phyloP scores from a whole-genome alignment of 2,888 invertebrate species.

The Plusia festucae region DNA sequence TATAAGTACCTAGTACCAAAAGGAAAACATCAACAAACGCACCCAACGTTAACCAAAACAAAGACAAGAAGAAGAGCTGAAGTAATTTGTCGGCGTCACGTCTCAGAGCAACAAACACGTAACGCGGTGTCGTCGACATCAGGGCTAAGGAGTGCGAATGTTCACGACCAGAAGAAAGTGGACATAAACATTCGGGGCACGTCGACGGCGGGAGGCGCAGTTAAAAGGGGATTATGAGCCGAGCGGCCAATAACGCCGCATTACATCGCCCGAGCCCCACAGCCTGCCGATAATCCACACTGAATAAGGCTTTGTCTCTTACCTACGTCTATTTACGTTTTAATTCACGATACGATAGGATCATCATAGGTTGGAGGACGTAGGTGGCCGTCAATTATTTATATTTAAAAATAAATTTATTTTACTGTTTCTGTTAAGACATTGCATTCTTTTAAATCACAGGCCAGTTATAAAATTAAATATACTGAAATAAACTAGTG shows the following conservation, averaged over 20 bases:
- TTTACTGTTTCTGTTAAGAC: background rate
- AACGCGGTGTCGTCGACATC: conserved; percentile 66
- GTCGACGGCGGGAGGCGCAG: conserved; percentile 78
- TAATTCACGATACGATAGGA: conserved; percentile 13
- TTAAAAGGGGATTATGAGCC: conserved; percentile 88
- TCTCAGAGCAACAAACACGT: conserved; percentile 38
- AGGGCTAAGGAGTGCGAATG: conserved; percentile 80
- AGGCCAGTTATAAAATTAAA: background rate
- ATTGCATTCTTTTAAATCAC: background rate
- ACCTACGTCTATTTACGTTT: conserved; percentile 43
- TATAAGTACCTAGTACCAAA: too few species aligned
- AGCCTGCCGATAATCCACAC: conserved; percentile 73
- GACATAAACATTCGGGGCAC: conserved; percentile 79
- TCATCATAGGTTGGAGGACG: conserved; percentile 3
- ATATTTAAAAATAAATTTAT: background rate
- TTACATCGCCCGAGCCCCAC: conserved; percentile 65
- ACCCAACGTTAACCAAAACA: background rate
- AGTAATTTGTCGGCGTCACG: conserved; percentile 33
- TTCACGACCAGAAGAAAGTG: conserved; percentile 74
- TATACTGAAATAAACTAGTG: background rate
- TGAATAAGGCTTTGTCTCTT: conserved; percentile 71
- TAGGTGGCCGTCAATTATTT: background rate
- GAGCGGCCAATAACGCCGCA: conserved; percentile 84
- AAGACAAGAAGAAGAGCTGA: conserved; percentile 9
- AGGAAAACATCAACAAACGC: background rate